These are phyloP conservation scores for Origma solitaria DNA, from an alignment of 2,113 vertebrate genomes.

Conservation along the genomic window DNA sequence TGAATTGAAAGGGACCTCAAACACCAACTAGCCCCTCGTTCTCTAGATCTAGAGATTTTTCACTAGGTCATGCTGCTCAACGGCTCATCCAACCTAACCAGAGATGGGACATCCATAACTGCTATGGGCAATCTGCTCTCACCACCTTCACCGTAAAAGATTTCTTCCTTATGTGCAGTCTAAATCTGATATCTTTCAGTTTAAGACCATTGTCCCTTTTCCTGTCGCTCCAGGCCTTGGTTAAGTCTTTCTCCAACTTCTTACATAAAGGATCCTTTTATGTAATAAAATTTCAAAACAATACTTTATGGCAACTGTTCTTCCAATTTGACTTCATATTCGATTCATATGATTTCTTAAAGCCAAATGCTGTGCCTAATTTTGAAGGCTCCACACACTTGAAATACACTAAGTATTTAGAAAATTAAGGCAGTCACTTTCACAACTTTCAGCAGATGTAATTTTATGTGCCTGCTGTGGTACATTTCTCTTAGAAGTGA, in stretches of 20 bases:
- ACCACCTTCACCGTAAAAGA: accelerated
- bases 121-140: background rate
- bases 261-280: background rate
- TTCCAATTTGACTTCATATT: background rate
- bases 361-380: background rate
- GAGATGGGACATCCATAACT: accelerated
- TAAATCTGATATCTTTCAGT: background rate
- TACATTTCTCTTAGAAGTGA: background rate
- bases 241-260: background rate
- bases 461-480: background rate
- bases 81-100: background rate
- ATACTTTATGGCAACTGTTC: background rate
- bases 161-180: background rate
- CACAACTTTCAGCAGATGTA: background rate
- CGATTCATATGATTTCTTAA: background rate
- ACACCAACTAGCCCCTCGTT: background rate
- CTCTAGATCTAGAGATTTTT: background rate
- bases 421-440: background rate
- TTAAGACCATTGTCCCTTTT: background rate
- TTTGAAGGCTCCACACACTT: background rate
- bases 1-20: background rate
- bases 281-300: background rate
- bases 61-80: background rate
- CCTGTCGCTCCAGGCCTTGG: background rate
- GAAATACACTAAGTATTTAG: background rate